phyloP scores from a whole-genome alignment of 64 coral and sea anemone genomes.

The Catalaphyllia jardinei region DNA sequence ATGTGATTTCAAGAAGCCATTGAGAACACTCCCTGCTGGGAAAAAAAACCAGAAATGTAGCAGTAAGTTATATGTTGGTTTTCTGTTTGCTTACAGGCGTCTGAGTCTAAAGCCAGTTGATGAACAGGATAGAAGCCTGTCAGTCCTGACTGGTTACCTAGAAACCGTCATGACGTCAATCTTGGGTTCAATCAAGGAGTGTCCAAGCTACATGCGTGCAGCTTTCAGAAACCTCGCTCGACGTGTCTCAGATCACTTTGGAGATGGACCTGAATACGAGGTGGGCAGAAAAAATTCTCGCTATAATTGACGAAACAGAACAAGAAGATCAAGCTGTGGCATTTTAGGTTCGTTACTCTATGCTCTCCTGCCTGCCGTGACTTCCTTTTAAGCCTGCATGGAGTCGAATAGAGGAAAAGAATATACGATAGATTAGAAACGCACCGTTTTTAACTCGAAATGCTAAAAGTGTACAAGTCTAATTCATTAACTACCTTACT shows the following conservation, averaged over 20 bases:
- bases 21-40: neutral
- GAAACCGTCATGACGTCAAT: constrained; percentile 78
- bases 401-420: too few species aligned
- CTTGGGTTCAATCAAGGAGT: constrained; percentile 68
- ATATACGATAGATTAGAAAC: too few species aligned
- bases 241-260: constrained; percentile 77
- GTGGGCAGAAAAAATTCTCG: constrained; percentile 2
- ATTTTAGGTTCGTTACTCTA: too few species aligned
- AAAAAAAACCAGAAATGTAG: neutral
- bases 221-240: constrained; percentile 85
- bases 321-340: too few species aligned
- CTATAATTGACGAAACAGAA: too few species aligned
- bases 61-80: neutral
- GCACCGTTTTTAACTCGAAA: too few species aligned
- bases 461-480: too few species aligned
- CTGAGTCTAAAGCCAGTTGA: constrained; percentile 67
- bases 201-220: constrained; percentile 68
- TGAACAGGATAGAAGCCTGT: constrained; percentile 61
- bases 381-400: too few species aligned
- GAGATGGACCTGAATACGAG: constrained; percentile 57
- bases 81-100: constrained; percentile 52
- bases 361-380: too few species aligned
- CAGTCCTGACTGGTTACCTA: constrained; percentile 63
- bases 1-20: neutral
- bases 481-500: too few species aligned